Evolutionary conservation across 1,140 invertebrate genomes (phyloP), one percentile per base, ranked within the genome.

Genomic region (Sycophaga agraensis): DNA sequence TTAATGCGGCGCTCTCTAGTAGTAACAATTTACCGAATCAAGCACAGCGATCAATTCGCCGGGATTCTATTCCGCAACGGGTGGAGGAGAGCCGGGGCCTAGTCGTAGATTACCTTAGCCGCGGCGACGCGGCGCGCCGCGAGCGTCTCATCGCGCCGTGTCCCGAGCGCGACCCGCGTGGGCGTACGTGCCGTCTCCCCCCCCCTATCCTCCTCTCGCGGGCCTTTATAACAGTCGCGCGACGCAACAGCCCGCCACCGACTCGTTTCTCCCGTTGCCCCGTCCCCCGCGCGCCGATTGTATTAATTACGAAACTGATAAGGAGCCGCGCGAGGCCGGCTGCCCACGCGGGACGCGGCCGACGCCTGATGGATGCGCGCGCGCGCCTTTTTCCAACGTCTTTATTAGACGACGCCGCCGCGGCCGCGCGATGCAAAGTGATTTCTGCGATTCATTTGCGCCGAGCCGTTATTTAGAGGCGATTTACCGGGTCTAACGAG

Each of bases 251-350:
- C n/a, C n/a, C n/a, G n/a, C n/a, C n/a, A n/a, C n/a, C n/a, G n/a
- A n/a, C n/a, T n/a, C n/a, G n/a, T n/a, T n/a, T n/a, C n/a, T n/a
- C n/a, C n/a, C n/a, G n/a, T n/a, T n/a, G n/a, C n/a, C n/a, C n/a
- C n/a, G n/a, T n/a, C n/a, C n/a, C n/a, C n/a, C n/a, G n/a, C n/a
- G n/a, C n/a, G n/a, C n/a, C n/a, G n/a, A n/a, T n/a, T n/a, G n/a
- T n/a, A n/a, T n/a, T n/a, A 63, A 65, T 65, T 62, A 58, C 26
- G 31, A 21, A 45, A 59, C 58, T 45, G 39, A 60, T 59, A 59
- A 59, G 45, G 14, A 40, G 28, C n/a, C 16, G n/a, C n/a, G 11
- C n/a, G n/a, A n/a, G n/a, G n/a, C n/a, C n/a, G n/a, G n/a, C n/a
- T n/a, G n/a, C n/a, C n/a, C n/a, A n/a, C n/a, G n/a, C n/a, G n/a